These are phyloP conservation scores for Cydia fagiglandana DNA, from an alignment of 1,140 invertebrate species.

Conservation along the genomic window DNA sequence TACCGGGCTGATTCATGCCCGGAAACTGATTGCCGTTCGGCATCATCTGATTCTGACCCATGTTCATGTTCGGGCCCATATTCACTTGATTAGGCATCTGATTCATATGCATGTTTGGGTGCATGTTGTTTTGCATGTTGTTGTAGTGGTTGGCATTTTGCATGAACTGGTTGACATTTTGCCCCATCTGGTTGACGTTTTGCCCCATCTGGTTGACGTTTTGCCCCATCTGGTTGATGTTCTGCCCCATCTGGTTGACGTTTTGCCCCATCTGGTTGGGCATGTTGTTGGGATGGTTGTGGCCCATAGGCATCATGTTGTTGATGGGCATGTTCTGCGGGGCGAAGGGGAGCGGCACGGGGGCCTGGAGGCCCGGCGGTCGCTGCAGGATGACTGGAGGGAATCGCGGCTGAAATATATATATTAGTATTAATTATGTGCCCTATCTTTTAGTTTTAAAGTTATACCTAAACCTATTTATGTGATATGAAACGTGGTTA, in stretches of 20 bases:
- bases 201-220: conserved; percentile 55
- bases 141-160: conserved; percentile 58
- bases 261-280: conserved; percentile 39
- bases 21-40: conserved; percentile 42
- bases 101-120: conserved; percentile 41
- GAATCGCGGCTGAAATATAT: conserved; percentile 62
- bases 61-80: conserved; percentile 50
- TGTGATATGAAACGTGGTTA: too few relatives aligned
- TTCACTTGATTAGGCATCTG: conserved; percentile 39
- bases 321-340: conserved; percentile 60
- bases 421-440: not conserved
- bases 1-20: conserved; percentile 39
- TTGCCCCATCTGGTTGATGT: conserved; percentile 52
- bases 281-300: conserved; percentile 10
- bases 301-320: conserved; percentile 54
- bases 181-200: conserved; percentile 47
- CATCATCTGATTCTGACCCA: conserved; percentile 35
- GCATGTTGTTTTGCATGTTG: conserved; percentile 38
- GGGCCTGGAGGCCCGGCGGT: conserved; percentile 66
- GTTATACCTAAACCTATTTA: too few relatives aligned
- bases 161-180: conserved; percentile 50
- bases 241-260: conserved; percentile 39
- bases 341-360: conserved; percentile 64
- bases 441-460: too few relatives aligned
- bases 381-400: conserved; percentile 68